phyloP scores from a whole-genome alignment of 2,888 invertebrate species.

The Rhaphigaster nebulosa region DNA sequence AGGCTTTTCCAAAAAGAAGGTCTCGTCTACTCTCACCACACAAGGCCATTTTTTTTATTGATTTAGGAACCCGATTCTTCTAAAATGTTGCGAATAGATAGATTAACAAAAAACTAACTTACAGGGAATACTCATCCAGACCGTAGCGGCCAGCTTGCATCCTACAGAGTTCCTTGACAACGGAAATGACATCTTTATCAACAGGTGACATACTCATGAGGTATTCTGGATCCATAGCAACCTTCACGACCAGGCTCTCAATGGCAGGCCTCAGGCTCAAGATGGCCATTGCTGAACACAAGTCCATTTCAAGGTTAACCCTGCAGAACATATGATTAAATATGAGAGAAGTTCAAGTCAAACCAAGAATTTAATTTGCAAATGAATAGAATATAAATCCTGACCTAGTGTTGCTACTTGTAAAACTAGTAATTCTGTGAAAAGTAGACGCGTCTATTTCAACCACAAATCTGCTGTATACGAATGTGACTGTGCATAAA shows the following conservation, averaged over 20 bases:
- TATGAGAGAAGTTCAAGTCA: not conserved
- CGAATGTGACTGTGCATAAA: too few relatives aligned
- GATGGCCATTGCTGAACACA: constrained; percentile 82
- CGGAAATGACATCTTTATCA: constrained; percentile 79
- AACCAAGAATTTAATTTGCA: not conserved
- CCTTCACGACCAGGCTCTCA: constrained; percentile 85
- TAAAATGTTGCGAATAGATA: not conserved
- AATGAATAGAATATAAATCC: too few relatives aligned
- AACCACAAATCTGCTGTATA: too few relatives aligned
- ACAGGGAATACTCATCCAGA: constrained; percentile 62
- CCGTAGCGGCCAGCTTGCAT: constrained; percentile 79
- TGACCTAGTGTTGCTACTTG: too few relatives aligned
- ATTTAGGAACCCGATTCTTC: not conserved
- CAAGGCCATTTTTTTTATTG: too few relatives aligned
- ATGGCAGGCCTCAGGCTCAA: constrained; percentile 90
- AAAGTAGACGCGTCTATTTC: too few relatives aligned
- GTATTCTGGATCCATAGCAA: constrained; percentile 84
- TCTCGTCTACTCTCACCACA: too few relatives aligned
- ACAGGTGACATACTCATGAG: constrained; percentile 76
- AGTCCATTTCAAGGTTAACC: constrained; percentile 89
- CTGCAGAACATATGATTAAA: constrained; percentile 67
- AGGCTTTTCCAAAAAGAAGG: too few relatives aligned
- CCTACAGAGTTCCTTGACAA: constrained; percentile 82
- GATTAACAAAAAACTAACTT: constrained; percentile 47
- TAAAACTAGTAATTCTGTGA: too few relatives aligned